A percentile compares a stretch with the other conserved stretches of the same genome.
phyloP scores from a whole-genome alignment of 2,797 vertebrate species.

The Gymnopithys bicolor region DNA sequence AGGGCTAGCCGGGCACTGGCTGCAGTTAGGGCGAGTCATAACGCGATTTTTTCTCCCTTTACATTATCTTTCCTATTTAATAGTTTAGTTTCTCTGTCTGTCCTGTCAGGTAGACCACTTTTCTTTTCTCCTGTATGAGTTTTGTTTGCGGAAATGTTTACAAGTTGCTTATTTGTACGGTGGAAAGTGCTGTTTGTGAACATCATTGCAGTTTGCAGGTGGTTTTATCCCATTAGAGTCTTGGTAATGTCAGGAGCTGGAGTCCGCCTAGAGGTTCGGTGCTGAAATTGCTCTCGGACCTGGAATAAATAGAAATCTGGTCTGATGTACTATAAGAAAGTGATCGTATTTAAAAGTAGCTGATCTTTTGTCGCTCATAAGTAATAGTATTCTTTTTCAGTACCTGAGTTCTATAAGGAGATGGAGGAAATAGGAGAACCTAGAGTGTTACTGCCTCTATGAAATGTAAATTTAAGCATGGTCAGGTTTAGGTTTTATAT shows the following conservation, averaged over 20 bases:
- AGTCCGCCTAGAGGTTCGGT: not conserved
- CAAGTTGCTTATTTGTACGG: rapidly evolving
- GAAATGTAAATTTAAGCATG: not conserved
- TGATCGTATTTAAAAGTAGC: not conserved
- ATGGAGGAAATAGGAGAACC: not conserved
- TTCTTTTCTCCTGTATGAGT: rapidly evolving
- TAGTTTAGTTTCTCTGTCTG: rapidly evolving
- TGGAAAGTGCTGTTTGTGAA: not conserved
- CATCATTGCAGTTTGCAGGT: not conserved
- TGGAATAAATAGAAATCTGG: not conserved
- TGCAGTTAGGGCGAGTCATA: rapidly evolving
- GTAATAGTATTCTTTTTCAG: not conserved
- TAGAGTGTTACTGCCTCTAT: not conserved
- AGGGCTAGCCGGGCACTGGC: not conserved
- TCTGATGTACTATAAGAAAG: not conserved
- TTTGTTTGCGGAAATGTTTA: not conserved
- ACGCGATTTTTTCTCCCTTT: rapidly evolving
- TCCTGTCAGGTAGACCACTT: not conserved
- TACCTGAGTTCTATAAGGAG: rapidly evolving
- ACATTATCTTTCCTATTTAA: rapidly evolving
- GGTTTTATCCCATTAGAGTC: rapidly evolving
- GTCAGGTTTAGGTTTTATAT: not conserved
- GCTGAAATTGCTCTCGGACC: not conserved
- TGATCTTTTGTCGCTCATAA: rapidly evolving
- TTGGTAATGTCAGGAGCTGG: not conserved